A percentile compares a stretch with the other conserved stretches of the same genome.
Conservation (phyloP, 2,888 invertebrate genomes). For the Caenorhabditis imperialis region DNA sequence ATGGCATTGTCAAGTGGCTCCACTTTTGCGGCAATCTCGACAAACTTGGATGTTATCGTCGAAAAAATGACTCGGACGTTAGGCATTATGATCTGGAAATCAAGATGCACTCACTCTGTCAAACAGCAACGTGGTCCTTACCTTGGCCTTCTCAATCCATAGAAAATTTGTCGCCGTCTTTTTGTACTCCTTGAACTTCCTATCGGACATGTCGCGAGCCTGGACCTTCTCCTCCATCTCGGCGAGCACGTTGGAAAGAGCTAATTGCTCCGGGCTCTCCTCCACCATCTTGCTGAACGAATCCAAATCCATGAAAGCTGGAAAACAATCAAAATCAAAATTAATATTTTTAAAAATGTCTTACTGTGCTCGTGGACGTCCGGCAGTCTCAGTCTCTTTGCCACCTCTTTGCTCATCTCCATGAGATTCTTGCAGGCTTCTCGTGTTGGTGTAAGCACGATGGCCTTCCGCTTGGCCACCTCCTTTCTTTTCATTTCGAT, state of each 20-base stretch:
- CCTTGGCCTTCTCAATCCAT: too few relatives aligned
- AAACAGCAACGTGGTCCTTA: too few relatives aligned
- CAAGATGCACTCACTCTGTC: background rate
- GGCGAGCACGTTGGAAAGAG: too few relatives aligned
- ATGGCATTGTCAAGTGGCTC: background rate
- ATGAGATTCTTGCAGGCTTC: conserved; percentile 22
- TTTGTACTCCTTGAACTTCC: too few relatives aligned
- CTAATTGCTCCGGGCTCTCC: too few relatives aligned
- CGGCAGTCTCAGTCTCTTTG: background rate
- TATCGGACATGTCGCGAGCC: too few relatives aligned
- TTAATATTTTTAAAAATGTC: too few relatives aligned
- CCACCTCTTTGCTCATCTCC: background rate
- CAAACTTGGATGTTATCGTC: conserved; percentile 2
- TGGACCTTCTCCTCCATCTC: too few relatives aligned
- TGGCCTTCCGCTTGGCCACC: background rate
- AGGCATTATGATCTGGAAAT: background rate
- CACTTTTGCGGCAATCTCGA: background rate
- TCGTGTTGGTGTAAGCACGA: conserved; percentile 22
- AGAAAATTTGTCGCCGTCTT: too few relatives aligned
- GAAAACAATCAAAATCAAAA: too few relatives aligned
- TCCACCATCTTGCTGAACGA: too few relatives aligned
- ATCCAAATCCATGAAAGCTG: too few relatives aligned
- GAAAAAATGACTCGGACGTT: background rate
- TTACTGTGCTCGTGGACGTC: conserved; percentile 6
- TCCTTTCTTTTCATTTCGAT: background rate